Conservation (phyloP, 2,888 invertebrate species). For the Pemphredon lugubris region DNA sequence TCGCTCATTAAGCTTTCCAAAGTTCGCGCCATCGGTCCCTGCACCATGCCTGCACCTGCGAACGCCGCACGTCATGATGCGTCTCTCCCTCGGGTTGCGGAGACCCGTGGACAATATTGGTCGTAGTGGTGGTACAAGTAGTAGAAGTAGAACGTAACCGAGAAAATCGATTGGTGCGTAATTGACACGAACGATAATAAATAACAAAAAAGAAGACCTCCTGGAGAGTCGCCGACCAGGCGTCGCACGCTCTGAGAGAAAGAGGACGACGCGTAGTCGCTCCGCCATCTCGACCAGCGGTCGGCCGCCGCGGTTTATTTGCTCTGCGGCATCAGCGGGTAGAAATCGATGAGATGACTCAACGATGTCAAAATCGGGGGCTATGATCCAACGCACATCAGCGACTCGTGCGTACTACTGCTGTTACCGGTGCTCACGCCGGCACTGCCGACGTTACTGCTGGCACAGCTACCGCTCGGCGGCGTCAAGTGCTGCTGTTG, state of each 20-base stretch:
- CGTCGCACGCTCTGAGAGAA: slow-evolving; percentile 32
- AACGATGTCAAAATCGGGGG: slow-evolving; percentile 78
- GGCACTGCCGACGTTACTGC: slow-evolving; percentile 61
- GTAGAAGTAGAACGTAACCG: slow-evolving; percentile 49
- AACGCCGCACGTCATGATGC: slow-evolving; percentile 44
- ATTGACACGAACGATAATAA: slow-evolving; percentile 77
- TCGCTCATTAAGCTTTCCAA: slow-evolving; percentile 11
- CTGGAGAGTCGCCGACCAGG: slow-evolving; percentile 55
- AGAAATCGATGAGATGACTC: slow-evolving; percentile 80
- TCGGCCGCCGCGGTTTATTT: slow-evolving; percentile 56
- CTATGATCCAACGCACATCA: slow-evolving; percentile 81
- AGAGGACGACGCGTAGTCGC: slow-evolving; percentile 18
- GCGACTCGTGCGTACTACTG: slow-evolving; percentile 78
- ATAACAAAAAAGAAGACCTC: slow-evolving; percentile 59
- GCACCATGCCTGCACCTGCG: slow-evolving; percentile 56
- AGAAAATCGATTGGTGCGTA: slow-evolving; percentile 64
- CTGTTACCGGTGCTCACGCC: slow-evolving; percentile 58
- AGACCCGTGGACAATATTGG: slow-evolving; percentile 21
- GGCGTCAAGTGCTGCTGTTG: slow-evolving; percentile 57
- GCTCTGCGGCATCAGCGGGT: slow-evolving; percentile 75
- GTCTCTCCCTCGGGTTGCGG: slow-evolving; percentile 36
- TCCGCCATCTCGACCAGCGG: slow-evolving; percentile 19
- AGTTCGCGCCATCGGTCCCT: slow-evolving; percentile 15
- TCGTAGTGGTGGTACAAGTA: slow-evolving; percentile 30
- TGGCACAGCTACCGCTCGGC: slow-evolving; percentile 60